Conservation (phyloP, 2,113 vertebrate genomes). For the Pandion haliaetus region DNA sequence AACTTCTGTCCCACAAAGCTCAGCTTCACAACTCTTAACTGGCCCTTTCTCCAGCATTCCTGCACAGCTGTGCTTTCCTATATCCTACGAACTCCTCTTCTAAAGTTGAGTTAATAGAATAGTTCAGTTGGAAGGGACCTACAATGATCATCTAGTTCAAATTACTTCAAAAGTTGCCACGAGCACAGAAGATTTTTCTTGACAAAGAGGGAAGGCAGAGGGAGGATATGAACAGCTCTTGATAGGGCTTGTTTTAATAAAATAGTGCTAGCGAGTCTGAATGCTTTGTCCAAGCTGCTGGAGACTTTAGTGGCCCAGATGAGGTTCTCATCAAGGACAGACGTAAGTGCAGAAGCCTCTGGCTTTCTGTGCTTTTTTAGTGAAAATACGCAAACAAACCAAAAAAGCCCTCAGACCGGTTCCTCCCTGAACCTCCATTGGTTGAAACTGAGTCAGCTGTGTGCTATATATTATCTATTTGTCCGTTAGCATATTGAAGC, state of each 20-base stretch:
- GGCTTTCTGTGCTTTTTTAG: not conserved
- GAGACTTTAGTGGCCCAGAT: not conserved
- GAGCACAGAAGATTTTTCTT: not conserved
- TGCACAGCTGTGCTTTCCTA: not conserved
- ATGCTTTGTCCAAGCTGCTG: not conserved
- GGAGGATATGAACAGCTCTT: not conserved
- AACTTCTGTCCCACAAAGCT: not conserved
- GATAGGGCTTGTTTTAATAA: not conserved
- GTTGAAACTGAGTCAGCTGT: not conserved
- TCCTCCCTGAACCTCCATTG: not conserved
- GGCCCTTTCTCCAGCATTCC: not conserved
- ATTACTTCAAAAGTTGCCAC: not conserved
- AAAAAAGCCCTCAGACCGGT: not conserved
- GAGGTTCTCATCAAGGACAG: not conserved
- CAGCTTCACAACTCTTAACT: not conserved
- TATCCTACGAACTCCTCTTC: not conserved
- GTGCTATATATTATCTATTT: not conserved
- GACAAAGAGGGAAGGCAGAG: not conserved
- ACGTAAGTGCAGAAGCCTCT: not conserved
- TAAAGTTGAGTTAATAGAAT: not conserved
- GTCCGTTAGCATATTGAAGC: not conserved
- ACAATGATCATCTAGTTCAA: not conserved
- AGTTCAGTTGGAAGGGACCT: not conserved
- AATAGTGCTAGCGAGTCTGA: not conserved
- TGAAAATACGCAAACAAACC: not conserved